phyloP scores from a whole-genome alignment of 2,888 invertebrate species.

The Lasioglossum malachurum region DNA sequence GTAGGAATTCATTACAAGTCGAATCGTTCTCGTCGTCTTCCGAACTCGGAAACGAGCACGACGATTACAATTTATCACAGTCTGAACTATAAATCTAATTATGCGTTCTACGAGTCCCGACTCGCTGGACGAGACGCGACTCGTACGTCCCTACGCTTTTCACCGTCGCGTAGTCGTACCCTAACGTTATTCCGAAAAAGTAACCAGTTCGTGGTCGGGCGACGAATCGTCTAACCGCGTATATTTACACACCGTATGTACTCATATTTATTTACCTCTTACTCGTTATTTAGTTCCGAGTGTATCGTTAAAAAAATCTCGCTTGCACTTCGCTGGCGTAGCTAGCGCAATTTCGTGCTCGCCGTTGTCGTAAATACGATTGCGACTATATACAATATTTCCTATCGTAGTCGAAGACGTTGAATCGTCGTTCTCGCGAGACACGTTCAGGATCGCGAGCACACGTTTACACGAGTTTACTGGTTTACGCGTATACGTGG shows the following conservation, averaged over 20 bases:
- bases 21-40: slow-evolving; percentile 43
- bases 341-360: slow-evolving; percentile 14
- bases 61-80: slow-evolving; percentile 83
- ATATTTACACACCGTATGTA: slow-evolving; percentile 22
- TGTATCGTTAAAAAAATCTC: slow-evolving; percentile 43
- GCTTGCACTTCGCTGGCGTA: slow-evolving; percentile 23
- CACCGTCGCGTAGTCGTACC: background rate
- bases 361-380: slow-evolving; percentile 9
- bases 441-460: background rate
- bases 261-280: slow-evolving; percentile 1
- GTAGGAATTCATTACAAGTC: slow-evolving; percentile 38
- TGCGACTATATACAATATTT: slow-evolving; percentile 28
- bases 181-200: slow-evolving; percentile 52
- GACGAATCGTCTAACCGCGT: slow-evolving; percentile 27
- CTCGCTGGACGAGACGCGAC: slow-evolving; percentile 36
- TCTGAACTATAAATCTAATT: slow-evolving; percentile 81
- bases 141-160: slow-evolving; percentile 43
- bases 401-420: slow-evolving; percentile 10
- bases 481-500: background rate
- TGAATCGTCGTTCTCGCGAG: slow-evolving; percentile 35
- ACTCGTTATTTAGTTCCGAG: background rate
- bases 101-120: slow-evolving; percentile 53
- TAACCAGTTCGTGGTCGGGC: slow-evolving; percentile 56
- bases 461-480: background rate
- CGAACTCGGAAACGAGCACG: slow-evolving; percentile 18